Evolutionary conservation across 2,888 invertebrate genomes (phyloP).

Genomic region (Epinotia bilunana): DNA sequence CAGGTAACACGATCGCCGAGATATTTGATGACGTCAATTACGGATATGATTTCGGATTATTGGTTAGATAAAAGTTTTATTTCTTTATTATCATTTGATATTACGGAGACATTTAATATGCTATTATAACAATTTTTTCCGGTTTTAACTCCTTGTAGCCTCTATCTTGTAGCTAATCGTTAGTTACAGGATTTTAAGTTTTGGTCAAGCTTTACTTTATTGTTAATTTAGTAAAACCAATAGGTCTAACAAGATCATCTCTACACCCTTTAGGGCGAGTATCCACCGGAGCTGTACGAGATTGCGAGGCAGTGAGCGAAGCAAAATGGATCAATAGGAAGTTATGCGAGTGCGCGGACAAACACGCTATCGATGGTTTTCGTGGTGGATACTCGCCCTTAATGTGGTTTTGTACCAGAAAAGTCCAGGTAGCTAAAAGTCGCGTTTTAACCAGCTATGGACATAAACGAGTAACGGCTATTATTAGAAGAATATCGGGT

Average conservation of each 20-base stretch:
- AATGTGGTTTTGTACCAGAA: no score
- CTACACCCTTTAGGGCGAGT: background rate
- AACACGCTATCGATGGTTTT: no score
- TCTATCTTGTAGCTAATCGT: background rate
- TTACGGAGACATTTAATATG: background rate
- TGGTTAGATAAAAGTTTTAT: constrained; percentile 10
- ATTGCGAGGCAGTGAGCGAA: background rate
- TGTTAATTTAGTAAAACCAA: background rate
- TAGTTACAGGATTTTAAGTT: background rate
- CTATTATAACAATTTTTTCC: background rate
- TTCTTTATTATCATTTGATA: constrained; percentile 16
- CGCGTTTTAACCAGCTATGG: background rate
- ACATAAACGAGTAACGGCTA: background rate
- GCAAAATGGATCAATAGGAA: no score
- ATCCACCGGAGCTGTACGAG: background rate
- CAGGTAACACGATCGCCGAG: constrained; percentile 46
- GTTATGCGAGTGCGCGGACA: no score
- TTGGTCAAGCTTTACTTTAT: background rate
- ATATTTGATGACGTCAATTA: constrained; percentile 39
- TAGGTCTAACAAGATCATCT: background rate
- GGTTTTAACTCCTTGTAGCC: background rate
- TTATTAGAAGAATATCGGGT: no score
- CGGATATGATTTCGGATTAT: constrained; percentile 26
- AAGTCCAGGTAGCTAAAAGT: background rate
- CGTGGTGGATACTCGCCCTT: no score